Evolutionary conservation across 2,113 vertebrate species (phyloP).

Genomic region (Natator depressus): DNA sequence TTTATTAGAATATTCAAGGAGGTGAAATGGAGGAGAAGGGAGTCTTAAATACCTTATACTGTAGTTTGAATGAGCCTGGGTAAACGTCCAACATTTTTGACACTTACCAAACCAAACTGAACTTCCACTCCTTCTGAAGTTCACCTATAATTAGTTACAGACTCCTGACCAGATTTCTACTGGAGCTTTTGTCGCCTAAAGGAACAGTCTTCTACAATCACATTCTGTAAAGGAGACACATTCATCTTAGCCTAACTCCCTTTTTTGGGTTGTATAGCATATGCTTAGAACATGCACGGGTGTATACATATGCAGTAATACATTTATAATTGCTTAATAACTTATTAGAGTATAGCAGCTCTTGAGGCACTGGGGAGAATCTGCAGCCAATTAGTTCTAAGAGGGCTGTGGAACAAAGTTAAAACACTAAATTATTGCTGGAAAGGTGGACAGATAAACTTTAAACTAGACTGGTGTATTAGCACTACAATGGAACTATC

Average conservation of each 20-base stretch:
- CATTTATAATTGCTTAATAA: slow-evolving; percentile 58
- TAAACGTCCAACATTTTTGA: neutral
- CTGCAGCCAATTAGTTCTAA: slow-evolving; percentile 61
- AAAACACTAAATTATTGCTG: slow-evolving; percentile 61
- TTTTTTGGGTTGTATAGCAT: neutral
- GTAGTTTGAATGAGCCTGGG: neutral
- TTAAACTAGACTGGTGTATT: slow-evolving; percentile 57
- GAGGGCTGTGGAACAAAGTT: slow-evolving; percentile 50
- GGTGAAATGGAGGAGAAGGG: neutral
- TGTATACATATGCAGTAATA: slow-evolving; percentile 22
- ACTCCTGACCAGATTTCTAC: neutral
- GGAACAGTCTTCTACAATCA: neutral
- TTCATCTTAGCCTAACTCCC: neutral
- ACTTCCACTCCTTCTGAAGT: neutral
- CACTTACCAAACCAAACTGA: neutral
- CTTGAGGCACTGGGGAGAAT: slow-evolving; percentile 44
- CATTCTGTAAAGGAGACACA: neutral
- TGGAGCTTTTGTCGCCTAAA: neutral
- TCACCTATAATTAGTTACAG: neutral
- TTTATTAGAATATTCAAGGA: neutral
- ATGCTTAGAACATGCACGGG: slow-evolving; percentile 9
- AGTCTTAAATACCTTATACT: neutral
- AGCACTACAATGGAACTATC: slow-evolving; percentile 82
- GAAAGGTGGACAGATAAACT: slow-evolving; percentile 63
- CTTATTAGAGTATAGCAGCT: slow-evolving; percentile 36